phyloP scores from a whole-genome alignment of 2,113 vertebrate species.

The Oxygymnocypris stewartii region DNA sequence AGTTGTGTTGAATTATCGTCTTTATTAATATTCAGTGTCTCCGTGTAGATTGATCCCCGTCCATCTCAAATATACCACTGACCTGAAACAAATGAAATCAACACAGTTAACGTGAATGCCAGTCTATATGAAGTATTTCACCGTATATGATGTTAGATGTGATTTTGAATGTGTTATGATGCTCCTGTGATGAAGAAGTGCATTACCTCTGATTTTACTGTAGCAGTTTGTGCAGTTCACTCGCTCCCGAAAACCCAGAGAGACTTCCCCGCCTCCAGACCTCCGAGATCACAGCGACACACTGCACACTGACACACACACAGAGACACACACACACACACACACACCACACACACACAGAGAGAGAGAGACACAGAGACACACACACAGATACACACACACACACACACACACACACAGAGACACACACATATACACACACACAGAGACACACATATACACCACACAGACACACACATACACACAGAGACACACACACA shows the following conservation, averaged over 20 bases:
- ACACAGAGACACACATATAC: no score
- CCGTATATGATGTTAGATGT: neutral
- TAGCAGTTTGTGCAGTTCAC: slow-evolving; percentile 83
- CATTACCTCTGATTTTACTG: slow-evolving; percentile 76
- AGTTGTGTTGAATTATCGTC: neutral
- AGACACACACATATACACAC: no score
- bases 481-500: no score
- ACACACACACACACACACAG: no score
- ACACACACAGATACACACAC: neutral
- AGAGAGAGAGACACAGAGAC: no score
- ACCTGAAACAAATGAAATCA: neutral
- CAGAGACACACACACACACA: neutral
- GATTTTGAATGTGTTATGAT: neutral
- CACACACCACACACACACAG: neutral
- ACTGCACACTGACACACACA: slow-evolving; percentile 76
- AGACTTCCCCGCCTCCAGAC: slow-evolving; percentile 81
- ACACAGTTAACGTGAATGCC: no score
- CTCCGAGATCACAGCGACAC: slow-evolving; percentile 76
- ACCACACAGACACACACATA: no score
- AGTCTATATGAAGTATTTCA: neutral
- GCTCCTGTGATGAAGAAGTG: neutral
- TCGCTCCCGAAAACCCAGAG: slow-evolving; percentile 81
- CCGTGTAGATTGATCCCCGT: neutral
- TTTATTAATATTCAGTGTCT: neutral
- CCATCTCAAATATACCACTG: slow-evolving; percentile 6